These are phyloP conservation scores for Meliscaeva auricollis DNA, from an alignment of 2,888 invertebrate genomes.

Conservation along the genomic window DNA sequence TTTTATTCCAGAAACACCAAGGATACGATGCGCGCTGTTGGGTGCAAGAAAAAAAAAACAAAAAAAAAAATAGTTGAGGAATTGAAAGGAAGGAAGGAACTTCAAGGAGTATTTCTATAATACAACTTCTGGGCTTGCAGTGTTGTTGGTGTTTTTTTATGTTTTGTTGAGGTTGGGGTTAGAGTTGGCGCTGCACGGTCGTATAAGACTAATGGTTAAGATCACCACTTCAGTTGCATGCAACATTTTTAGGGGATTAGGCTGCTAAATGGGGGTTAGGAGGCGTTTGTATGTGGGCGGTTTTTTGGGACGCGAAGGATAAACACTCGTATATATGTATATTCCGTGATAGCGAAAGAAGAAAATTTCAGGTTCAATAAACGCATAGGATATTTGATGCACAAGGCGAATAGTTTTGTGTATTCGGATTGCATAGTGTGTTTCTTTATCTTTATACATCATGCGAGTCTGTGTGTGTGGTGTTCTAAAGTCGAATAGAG, in stretches of 20 bases:
- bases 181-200: constrained; percentile 62
- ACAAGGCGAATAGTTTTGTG: constrained; percentile 40
- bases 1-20: constrained; percentile 41
- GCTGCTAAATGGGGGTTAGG: constrained; percentile 41
- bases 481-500: constrained; percentile 73
- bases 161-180: constrained; percentile 48
- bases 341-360: constrained; percentile 12
- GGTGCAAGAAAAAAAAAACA: neutral
- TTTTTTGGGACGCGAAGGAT: constrained; percentile 16
- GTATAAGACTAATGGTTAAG: constrained; percentile 72
- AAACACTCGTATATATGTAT: constrained; percentile 8
- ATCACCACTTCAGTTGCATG: constrained; percentile 74
- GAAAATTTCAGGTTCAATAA: constrained; percentile 71
- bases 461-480: neutral
- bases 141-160: constrained; percentile 37
- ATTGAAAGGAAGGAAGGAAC: constrained; percentile 63
- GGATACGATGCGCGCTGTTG: constrained; percentile 17
- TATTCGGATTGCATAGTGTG: constrained; percentile 29
- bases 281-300: constrained; percentile 32
- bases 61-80: neutral
- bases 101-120: constrained; percentile 47
- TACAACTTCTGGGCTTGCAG: constrained; percentile 25
- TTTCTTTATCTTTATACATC: neutral
- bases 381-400: constrained; percentile 73
- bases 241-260: constrained; percentile 73